Evolutionary conservation across 1,140 invertebrate species (phyloP).

Genomic region (Atta cephalotes): DNA sequence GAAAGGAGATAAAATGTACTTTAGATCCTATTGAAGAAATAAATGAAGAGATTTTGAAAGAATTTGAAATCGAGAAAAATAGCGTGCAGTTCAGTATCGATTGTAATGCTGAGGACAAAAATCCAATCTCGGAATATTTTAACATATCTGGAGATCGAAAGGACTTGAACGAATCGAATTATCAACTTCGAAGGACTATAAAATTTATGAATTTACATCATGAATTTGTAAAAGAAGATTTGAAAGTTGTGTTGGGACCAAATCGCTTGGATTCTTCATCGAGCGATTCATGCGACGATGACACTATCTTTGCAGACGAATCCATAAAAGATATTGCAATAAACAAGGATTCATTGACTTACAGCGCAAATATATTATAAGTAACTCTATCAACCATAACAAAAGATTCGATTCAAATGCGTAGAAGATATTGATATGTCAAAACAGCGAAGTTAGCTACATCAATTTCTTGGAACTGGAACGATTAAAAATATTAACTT

Average conservation of each 20-base stretch:
- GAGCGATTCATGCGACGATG: conserved; percentile 50
- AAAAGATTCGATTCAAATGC: not conserved
- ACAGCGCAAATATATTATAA: not conserved
- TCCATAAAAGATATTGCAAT: not conserved
- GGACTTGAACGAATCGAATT: conserved; percentile 29
- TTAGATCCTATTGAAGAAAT: conserved; percentile 51
- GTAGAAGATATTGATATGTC: not conserved
- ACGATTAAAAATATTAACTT: not conserved
- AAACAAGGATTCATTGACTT: conserved; percentile 2
- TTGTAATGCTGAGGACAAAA: not conserved
- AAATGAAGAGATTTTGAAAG: conserved; percentile 30
- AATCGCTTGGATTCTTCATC: conserved; percentile 24
- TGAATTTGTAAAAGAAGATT: conserved; percentile 42
- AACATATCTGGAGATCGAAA: not conserved
- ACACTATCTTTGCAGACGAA: not conserved
- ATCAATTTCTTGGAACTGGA: conserved; percentile 3
- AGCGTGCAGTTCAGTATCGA: not conserved
- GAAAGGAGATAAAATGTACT: conserved; percentile 1
- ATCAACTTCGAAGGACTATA: conserved; percentile 51
- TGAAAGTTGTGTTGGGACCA: conserved; percentile 48
- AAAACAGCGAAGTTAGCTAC: not conserved
- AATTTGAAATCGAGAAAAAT: not conserved
- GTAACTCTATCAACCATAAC: not conserved
- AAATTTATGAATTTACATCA: conserved; percentile 53
- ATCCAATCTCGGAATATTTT: not conserved